phyloP scores from a whole-genome alignment of 2,888 invertebrate species.

The Pollenia amentaria region DNA sequence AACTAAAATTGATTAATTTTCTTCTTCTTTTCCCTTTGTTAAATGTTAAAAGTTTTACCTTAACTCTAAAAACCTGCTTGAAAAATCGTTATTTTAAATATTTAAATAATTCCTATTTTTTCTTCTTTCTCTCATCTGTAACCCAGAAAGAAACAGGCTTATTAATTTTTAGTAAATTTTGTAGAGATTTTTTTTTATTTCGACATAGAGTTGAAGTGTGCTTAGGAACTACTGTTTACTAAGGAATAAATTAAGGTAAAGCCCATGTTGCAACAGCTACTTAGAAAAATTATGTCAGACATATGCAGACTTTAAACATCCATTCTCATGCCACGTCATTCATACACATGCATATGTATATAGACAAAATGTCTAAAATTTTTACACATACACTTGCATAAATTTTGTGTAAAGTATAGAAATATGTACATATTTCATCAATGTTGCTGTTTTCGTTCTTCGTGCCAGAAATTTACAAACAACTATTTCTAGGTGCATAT shows the following conservation, averaged over 20 bases:
- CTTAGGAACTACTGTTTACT: slow-evolving; percentile 32
- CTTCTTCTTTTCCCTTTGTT: background rate
- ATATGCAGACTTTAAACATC: slow-evolving; percentile 24
- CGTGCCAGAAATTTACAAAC: slow-evolving; percentile 24
- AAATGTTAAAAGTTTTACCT: background rate
- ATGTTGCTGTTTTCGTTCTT: slow-evolving; percentile 35
- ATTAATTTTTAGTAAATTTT: slow-evolving; percentile 39
- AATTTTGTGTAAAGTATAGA: slow-evolving; percentile 17
- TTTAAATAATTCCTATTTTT: background rate
- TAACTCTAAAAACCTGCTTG: background rate
- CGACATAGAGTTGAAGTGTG: slow-evolving; percentile 1
- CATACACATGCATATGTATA: slow-evolving; percentile 4
- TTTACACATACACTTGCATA: slow-evolving; percentile 31
- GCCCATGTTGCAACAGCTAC: slow-evolving; percentile 65
- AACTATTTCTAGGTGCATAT: background rate
- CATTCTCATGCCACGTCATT: background rate
- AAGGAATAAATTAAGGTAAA: slow-evolving; percentile 67
- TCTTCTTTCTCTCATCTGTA: background rate
- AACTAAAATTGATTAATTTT: background rate
- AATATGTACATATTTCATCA: background rate
- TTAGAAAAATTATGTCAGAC: slow-evolving; percentile 70
- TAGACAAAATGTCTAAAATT: slow-evolving; percentile 23
- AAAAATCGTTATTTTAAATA: slow-evolving; percentile 15
- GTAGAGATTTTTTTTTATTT: background rate
- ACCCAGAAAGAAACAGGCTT: slow-evolving; percentile 24